Base-by-base conservation (phyloP, 2,888 invertebrate genomes). In the Synergus itoensis region DNA sequence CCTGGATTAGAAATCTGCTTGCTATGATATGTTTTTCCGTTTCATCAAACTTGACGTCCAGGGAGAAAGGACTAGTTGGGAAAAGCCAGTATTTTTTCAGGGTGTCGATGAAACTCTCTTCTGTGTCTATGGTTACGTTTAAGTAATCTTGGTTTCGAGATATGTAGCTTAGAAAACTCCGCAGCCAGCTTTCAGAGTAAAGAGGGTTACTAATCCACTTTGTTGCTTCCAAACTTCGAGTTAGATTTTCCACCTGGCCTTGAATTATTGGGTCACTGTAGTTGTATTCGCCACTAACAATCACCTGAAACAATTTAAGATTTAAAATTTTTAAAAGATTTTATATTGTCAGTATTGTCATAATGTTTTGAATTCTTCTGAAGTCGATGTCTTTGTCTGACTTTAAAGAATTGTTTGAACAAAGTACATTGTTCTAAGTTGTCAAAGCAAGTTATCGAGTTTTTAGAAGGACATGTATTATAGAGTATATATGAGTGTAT, bases 161-260 rank as follows among this genome's bases (percentile, higher is more conserved):
- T 9, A 96, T 94, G 89, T 97, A 97, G 77, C 95, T 95, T 0
- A 96, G 93, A 89, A 97, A 98, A 41, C 96, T 96, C 79, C 98
- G 93, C 41, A 98, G 92, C 98, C 98, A 98, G 0, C 97, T 98
- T 92, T 98, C 97, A 0, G 98, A 97, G 90, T 97, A 97, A 1
- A 97, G 91, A 0, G 96, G 95, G 62, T 95, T 95, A 1, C 96
- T 96, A 77, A 97, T 95, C 91, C 96, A 98, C 0, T 95, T 94
- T 0, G 96, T 96, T 81, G 95, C 95, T 90, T 98, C 98, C 83
- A 98, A 93, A 41, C 94, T 94, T 84, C 95, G 94, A 0, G 97
- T 96, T 81, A 98, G 92, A 77, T 94, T 94, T 92, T 98, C 97
- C 43, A 98, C 94, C 92, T 96, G 95, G n/a, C 94, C 92, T 90